Base-by-base conservation (phyloP, 2,797 vertebrate species). In the Atherinosoma microstoma region DNA sequence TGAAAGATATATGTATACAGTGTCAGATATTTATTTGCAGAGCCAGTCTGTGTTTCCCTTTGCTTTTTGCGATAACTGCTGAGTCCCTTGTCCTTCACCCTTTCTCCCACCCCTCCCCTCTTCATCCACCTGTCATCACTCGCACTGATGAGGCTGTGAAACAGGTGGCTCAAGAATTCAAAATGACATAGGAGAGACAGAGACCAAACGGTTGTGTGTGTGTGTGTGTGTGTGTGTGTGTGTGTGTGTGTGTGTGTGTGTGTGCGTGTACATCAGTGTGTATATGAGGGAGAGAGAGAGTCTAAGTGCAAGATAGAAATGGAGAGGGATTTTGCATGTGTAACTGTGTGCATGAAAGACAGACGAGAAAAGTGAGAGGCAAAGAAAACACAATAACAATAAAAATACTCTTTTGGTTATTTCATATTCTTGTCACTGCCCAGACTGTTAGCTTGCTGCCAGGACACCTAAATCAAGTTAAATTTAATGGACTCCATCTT, bases 91-190 rank as follows among this genome's bases (percentile, higher is more conserved):
- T 89, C 88, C 87, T 87, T 86, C 87, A 88, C 74, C 83, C 82
- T 80, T 70, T 73, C 76, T 65, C 70, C 73, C 18, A 6, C 70
- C 9, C 80, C 67, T 27, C 68, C 73, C 76, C 78, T 63, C 76
- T 88, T 82, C 87, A 88, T 91, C 79, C 80, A 83, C 89, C 91
- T 94, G 92, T 93, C 91, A 90, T 88, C 92, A 86, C 89, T 84
- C 11, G 73, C 56, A 75, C 76, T 82, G 82, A 91, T 89, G 90
- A 92, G 87, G 79, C 89, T 42, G 30, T 67, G 82, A 90, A 92
- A 93, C 92, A 93, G 92, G 93, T 94, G 91, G 89, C 84, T 70
- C 4, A 49, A 88, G 87, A 92, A 90, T 91, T 89, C 79, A 82
- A 82, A 85, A 85, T 78, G 83, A 85, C 87, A 87, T 75, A 79